Percentiles rank a stretch among this genome's conserved stretches.
phyloP scores from a whole-genome alignment of 1,140 invertebrate genomes.

The Zeugodacus cucurbitae region DNA sequence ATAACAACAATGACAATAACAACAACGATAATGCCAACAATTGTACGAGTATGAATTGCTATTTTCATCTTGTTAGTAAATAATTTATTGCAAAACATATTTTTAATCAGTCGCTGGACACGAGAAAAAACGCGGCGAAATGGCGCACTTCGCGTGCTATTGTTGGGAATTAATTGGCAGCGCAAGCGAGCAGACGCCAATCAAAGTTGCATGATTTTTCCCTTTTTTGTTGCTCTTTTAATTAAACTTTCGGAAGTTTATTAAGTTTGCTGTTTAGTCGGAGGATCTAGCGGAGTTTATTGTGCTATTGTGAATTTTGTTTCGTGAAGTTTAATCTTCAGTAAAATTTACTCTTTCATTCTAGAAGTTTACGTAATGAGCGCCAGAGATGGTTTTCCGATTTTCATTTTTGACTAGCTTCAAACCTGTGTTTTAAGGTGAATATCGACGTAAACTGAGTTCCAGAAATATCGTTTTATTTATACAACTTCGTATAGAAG shows the following conservation, averaged over 20 bases:
- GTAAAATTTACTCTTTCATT: no score
- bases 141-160: not conserved
- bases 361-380: no score
- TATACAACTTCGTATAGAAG: no score
- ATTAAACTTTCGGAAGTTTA: constrained; percentile 27
- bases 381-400: no score
- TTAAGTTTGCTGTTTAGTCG: not conserved
- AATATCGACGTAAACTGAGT: no score
- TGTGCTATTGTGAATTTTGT: not conserved
- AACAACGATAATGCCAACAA: not conserved
- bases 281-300: not conserved
- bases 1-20: not conserved
- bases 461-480: no score
- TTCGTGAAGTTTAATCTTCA: no score
- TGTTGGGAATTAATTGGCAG: not conserved
- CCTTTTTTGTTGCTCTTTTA: not conserved
- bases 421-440: no score
- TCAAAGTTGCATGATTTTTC: not conserved
- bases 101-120: not conserved
- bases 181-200: not conserved
- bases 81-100: constrained; percentile 35
- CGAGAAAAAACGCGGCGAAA: not conserved
- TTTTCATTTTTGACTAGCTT: no score
- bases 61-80: constrained; percentile 6
- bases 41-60: not conserved